Conservation (phyloP, 2,113 vertebrate genomes). For the Guaruba guarouba region DNA sequence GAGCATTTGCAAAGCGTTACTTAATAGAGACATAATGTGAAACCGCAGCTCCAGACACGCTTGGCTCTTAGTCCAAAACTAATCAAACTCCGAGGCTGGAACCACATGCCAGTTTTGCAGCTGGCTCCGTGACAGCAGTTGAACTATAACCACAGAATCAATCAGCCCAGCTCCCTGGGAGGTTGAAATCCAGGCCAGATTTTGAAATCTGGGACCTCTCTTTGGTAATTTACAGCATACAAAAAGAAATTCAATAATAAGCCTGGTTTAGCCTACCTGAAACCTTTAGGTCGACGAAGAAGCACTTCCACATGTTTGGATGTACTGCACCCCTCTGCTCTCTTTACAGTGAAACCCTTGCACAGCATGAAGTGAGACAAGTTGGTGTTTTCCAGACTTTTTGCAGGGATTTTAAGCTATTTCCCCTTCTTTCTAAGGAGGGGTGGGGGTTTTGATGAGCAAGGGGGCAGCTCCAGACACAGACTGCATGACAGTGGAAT, state of each 20-base stretch:
- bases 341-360: not conserved
- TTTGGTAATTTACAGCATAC: slow-evolving; percentile 26
- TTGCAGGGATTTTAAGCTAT: not conserved
- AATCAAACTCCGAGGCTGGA: slow-evolving; percentile 44
- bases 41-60: slow-evolving; percentile 15
- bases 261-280: slow-evolving; percentile 35
- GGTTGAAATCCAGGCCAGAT: slow-evolving; percentile 51
- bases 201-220: slow-evolving; percentile 46
- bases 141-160: slow-evolving; percentile 53
- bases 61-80: not conserved
- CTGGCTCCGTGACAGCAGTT: slow-evolving; percentile 50
- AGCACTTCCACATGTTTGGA: slow-evolving; percentile 29
- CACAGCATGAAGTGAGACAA: not conserved
- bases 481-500: accelerated
- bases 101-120: slow-evolving; percentile 45
- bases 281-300: not conserved
- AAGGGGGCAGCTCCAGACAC: not conserved
- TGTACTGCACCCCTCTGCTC: not conserved
- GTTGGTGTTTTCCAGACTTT: not conserved
- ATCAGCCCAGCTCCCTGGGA: slow-evolving; percentile 50
- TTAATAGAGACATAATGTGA: slow-evolving; percentile 52
- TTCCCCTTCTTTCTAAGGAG: not conserved
- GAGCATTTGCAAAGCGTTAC: slow-evolving; percentile 30
- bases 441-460: not conserved
- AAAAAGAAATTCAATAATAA: slow-evolving; percentile 41